A percentile compares a stretch with the other conserved stretches of the same genome.
Evolutionary conservation across 2,113 vertebrate species (phyloP).

Genomic region (Gobio gobio): DNA sequence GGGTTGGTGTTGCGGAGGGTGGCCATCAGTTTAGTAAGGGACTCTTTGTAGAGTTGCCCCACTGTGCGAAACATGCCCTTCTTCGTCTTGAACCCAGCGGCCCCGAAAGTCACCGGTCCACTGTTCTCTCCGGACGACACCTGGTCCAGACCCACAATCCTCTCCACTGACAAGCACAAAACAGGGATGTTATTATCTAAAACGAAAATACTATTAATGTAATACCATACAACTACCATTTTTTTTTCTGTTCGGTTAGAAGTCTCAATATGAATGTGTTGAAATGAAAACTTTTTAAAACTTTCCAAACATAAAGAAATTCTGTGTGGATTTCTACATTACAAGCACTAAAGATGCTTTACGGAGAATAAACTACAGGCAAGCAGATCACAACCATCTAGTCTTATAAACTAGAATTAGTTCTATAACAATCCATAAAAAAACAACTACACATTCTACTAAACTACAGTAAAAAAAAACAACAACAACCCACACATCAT

Average conservation of each 20-base stretch:
- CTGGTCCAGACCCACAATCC: conserved; percentile 89
- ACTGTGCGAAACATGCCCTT: conserved; percentile 93
- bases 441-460: neutral
- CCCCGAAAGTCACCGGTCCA: conserved; percentile 77
- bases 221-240: neutral
- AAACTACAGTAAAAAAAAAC: neutral
- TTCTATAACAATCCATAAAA: neutral
- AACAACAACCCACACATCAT: conserved; percentile 21
- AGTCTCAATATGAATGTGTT: neutral
- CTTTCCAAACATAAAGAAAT: conserved; percentile 2
- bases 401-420: neutral
- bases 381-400: conserved; percentile 3
- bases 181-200: neutral
- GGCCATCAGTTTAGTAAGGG: conserved; percentile 89
- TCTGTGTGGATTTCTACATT: neutral
- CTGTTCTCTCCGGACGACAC: conserved; percentile 81
- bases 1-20: conserved; percentile 92
- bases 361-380: neutral
- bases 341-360: neutral
- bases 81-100: conserved; percentile 82
- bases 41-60: conserved; percentile 91
- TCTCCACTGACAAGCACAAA: conserved; percentile 79
- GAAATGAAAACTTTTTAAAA: neutral
- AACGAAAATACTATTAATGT: neutral
- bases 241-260: conserved; percentile 10